phyloP scores from a whole-genome alignment of 2,888 invertebrate genomes.

The Tenthredo notha region DNA sequence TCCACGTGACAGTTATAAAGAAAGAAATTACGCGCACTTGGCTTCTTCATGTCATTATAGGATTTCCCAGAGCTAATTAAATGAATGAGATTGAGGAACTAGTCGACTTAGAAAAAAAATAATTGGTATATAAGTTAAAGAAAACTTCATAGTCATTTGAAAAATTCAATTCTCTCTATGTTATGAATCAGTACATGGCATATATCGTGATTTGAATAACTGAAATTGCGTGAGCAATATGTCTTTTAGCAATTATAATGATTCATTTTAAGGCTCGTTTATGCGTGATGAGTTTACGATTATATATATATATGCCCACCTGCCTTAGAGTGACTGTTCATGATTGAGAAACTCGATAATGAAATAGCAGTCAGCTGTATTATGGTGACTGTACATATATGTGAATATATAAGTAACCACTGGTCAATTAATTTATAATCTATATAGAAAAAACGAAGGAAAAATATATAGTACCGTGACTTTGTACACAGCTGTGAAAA shows the following conservation, averaged over 20 bases:
- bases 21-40: neutral
- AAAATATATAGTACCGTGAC: neutral
- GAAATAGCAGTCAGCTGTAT: neutral
- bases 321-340: neutral
- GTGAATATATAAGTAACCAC: neutral
- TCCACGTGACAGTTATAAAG: neutral
- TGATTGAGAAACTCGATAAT: neutral
- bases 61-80: neutral
- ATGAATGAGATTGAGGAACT: neutral
- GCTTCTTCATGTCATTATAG: neutral
- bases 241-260: conserved; percentile 29
- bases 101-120: neutral
- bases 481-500: neutral
- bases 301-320: neutral
- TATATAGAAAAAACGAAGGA: neutral
- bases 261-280: conserved; percentile 14
- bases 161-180: neutral
- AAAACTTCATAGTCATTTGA: neutral
- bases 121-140: neutral
- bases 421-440: too few relatives aligned
- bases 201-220: conserved; percentile 18
- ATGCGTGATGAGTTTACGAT: neutral
- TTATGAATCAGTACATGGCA: conserved; percentile 27
- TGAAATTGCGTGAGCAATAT: neutral
- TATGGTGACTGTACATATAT: neutral